Conservation (phyloP, 2,113 vertebrate species). For the Psittacula cyanocephala region DNA sequence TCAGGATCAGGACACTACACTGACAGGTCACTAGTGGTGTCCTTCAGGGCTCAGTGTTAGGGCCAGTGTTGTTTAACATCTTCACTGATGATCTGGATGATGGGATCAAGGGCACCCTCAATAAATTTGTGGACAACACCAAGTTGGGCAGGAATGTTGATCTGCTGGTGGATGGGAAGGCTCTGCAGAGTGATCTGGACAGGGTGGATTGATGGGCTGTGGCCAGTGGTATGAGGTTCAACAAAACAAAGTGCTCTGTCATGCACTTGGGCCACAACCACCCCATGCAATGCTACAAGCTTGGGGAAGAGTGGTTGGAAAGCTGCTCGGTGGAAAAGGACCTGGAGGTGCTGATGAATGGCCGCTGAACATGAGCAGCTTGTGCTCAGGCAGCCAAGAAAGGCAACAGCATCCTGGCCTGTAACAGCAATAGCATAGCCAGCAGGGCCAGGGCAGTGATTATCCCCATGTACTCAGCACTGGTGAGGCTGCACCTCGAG, state of each 20-base stretch:
- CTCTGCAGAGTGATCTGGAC: not conserved
- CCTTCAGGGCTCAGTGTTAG: not conserved
- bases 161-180: not conserved
- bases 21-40: not conserved
- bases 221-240: not conserved
- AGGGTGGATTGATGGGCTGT: not conserved
- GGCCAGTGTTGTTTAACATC: not conserved
- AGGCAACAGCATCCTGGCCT: not conserved
- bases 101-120: not conserved
- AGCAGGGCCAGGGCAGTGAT: not conserved
- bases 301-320: no score
- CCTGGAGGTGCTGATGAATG: not conserved
- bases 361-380: not conserved
- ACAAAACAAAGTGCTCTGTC: not conserved
- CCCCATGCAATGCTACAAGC: no score
- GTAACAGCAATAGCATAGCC: not conserved
- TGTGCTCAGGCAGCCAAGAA: not conserved
- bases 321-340: not conserved
- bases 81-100: not conserved
- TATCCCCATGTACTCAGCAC: not conserved
- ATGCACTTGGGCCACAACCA: no score
- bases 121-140: not conserved
- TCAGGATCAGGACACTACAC: not conserved
- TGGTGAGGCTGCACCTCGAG: not conserved
- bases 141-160: not conserved